Conservation (phyloP, 1,140 invertebrate species). For the Brachionus koreanus region DNA sequence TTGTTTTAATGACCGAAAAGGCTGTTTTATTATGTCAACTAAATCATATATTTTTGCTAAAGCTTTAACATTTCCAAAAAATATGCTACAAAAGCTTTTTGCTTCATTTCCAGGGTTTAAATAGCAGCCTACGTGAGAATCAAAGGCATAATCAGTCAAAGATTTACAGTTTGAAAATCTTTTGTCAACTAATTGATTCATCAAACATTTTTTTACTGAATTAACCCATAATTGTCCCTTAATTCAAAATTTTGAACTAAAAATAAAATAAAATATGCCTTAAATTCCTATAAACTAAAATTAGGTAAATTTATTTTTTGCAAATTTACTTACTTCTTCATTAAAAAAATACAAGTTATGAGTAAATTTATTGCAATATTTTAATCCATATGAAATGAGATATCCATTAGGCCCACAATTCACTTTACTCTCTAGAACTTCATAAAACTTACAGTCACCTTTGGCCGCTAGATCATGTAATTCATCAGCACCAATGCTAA, state of each 20-base stretch:
- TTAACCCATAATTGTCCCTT: conserved; percentile 22
- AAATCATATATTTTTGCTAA: background rate
- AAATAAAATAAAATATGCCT: too few species aligned
- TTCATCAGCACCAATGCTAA: background rate
- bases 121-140: conserved; percentile 18
- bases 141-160: conserved; percentile 11
- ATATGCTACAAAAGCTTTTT: conserved; percentile 8
- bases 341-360: background rate
- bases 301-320: background rate
- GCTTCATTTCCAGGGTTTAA: background rate
- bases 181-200: background rate
- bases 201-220: conserved; percentile 35
- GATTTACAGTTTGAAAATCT: conserved; percentile 8
- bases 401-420: background rate
- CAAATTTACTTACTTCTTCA: background rate
- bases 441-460: conserved; percentile 26
- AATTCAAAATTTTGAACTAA: background rate
- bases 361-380: conserved; percentile 17
- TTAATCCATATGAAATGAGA: background rate
- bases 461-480: background rate
- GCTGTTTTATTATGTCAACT: background rate
- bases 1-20: background rate
- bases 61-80: background rate
- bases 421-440: background rate
- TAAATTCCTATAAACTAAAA: too few species aligned